Conservation (phyloP, 37 sponge, comb jelly and placozoan genomes). For the Axinella damicornis region DNA sequence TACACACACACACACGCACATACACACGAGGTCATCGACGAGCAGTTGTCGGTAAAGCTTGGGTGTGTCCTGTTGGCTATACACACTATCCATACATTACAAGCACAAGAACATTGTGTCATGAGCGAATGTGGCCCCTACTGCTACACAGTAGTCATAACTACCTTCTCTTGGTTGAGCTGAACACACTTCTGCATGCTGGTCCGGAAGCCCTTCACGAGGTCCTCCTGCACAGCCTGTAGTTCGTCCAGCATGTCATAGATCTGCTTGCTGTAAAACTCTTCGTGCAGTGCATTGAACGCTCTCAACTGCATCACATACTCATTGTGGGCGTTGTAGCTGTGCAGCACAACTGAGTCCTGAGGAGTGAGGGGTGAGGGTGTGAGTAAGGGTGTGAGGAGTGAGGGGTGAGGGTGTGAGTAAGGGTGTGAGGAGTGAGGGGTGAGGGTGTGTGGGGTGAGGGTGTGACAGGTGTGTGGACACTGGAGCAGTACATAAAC, state of each 20-base stretch:
- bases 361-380: constrained; percentile 11
- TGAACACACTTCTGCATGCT: constrained; percentile 40
- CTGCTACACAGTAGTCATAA: not conserved
- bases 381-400: not conserved
- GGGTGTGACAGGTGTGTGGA: not conserved
- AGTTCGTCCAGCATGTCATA: constrained; percentile 72
- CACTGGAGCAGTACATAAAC: not conserved
- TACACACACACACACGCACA: too few species aligned
- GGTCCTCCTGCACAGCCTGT: constrained; percentile 70
- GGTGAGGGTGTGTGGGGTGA: not conserved
- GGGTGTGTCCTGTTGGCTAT: too few species aligned
- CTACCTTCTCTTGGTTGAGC: constrained; percentile 44
- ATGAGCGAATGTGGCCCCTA: too few species aligned
- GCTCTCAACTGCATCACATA: constrained; percentile 53
- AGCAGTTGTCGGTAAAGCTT: too few species aligned
- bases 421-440: not conserved
- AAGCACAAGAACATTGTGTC: too few species aligned
- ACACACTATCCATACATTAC: constrained; percentile 23
- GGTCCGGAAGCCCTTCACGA: constrained; percentile 38
- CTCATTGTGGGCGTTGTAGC: constrained; percentile 81
- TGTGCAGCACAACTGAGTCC: constrained; percentile 66
- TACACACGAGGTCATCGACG: too few species aligned
- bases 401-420: not conserved
- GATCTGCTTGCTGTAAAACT: constrained; percentile 55
- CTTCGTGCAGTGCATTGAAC: constrained; percentile 56